Evolutionary conservation across 1,140 invertebrate species (phyloP).

Genomic region (Manduca sexta): DNA sequence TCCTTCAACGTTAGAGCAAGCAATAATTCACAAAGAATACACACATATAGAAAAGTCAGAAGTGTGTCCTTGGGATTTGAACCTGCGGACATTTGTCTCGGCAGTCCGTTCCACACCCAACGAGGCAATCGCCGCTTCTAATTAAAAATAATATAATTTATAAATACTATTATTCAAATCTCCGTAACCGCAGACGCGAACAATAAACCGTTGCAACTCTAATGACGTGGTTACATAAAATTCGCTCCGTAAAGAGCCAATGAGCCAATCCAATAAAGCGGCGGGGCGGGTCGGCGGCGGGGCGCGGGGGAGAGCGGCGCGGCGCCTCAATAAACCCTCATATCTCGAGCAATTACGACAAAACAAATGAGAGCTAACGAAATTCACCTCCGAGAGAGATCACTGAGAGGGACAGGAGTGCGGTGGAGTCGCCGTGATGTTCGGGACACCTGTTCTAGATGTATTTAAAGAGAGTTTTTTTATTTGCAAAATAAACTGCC

Average conservation of each 20-base stretch:
- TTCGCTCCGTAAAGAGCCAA: constrained; percentile 32
- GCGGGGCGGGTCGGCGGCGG: constrained; percentile 17
- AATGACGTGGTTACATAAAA: constrained; percentile 30
- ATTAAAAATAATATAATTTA: too few relatives aligned
- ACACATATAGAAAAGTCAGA: too few relatives aligned
- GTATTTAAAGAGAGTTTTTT: not conserved
- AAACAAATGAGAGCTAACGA: constrained; percentile 68
- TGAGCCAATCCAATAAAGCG: constrained; percentile 43
- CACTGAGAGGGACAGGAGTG: constrained; percentile 12
- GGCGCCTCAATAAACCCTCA: constrained; percentile 32
- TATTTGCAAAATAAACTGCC: not conserved
- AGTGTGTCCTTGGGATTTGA: too few relatives aligned
- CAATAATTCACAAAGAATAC: too few relatives aligned
- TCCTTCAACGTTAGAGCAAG: too few relatives aligned
- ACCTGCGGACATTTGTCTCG: too few relatives aligned
- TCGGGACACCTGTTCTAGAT: not conserved
- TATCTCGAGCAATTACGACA: constrained; percentile 61
- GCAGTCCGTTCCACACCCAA: too few relatives aligned
- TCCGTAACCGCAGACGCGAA: constrained; percentile 1
- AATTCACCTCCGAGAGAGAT: constrained; percentile 52
- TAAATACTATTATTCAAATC: too few relatives aligned
- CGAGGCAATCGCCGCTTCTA: too few relatives aligned
- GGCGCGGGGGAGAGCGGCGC: constrained; percentile 2
- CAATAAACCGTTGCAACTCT: constrained; percentile 6
- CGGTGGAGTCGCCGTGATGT: constrained; percentile 28